These are phyloP conservation scores for Neotragus pygmaeus DNA, from an alignment of 2,113 vertebrate species.

Conservation along the genomic window DNA sequence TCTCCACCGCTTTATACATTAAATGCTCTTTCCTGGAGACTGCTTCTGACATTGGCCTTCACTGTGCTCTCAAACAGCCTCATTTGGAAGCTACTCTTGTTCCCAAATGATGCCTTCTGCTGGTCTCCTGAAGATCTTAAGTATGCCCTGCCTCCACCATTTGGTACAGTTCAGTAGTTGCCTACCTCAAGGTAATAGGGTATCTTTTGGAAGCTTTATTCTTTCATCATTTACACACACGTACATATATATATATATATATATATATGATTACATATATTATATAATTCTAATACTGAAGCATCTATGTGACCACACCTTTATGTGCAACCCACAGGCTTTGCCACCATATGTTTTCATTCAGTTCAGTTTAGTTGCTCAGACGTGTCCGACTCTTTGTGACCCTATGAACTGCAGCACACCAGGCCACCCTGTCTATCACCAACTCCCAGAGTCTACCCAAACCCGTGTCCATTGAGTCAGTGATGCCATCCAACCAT, in stretches of 20 bases:
- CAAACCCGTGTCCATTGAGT: neutral
- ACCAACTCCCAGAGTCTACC: neutral
- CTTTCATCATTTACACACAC: neutral
- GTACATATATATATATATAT: accelerated
- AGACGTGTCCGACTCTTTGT: accelerated
- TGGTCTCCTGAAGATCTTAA: neutral
- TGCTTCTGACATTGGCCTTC: neutral
- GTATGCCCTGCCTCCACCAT: neutral
- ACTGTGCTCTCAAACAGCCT: neutral
- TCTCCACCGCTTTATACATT: neutral
- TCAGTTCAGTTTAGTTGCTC: neutral
- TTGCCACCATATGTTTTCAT: neutral
- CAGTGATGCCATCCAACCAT: neutral
- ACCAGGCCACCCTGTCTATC: neutral
- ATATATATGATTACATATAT: neutral
- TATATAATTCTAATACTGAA: neutral
- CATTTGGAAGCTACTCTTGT: neutral
- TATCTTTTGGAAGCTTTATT: neutral
- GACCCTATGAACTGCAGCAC: neutral
- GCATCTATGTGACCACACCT: neutral
- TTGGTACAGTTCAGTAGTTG: neutral
- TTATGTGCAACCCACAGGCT: neutral
- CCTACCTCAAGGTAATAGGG: neutral
- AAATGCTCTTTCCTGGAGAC: neutral
- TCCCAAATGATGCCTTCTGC: neutral